These are phyloP conservation scores for Acipenser transmontanus DNA, from an alignment of 2,797 vertebrate species.

Conservation along the genomic window DNA sequence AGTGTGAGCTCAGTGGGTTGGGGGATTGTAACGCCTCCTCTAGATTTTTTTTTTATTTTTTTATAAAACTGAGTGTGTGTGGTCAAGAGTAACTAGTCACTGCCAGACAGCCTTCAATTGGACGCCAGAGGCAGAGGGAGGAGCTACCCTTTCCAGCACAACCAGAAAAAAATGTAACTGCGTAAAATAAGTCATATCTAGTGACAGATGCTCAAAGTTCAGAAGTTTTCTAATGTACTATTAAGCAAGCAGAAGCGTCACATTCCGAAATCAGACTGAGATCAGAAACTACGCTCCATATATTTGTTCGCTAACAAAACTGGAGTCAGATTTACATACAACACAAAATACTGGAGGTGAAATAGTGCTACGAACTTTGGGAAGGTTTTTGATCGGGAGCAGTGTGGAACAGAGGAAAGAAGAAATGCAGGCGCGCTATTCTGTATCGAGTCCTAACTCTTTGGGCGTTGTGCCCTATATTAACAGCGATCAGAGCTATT, in stretches of 20 bases:
- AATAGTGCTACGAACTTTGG: slow-evolving; percentile 38
- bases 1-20: slow-evolving; percentile 42
- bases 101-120: slow-evolving; percentile 65
- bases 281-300: slow-evolving; percentile 25
- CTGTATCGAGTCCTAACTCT: slow-evolving; percentile 88
- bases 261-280: slow-evolving; percentile 42
- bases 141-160: slow-evolving; percentile 49
- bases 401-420: slow-evolving; percentile 30
- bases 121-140: slow-evolving; percentile 63
- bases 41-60: neutral
- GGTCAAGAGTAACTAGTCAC: slow-evolving; percentile 35
- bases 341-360: slow-evolving; percentile 34
- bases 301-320: slow-evolving; percentile 18
- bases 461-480: slow-evolving; percentile 92
- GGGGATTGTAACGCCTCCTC: slow-evolving; percentile 58
- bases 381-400: slow-evolving; percentile 26
- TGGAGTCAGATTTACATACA: slow-evolving; percentile 34
- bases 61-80: slow-evolving; percentile 32
- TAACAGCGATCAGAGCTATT: slow-evolving; percentile 76
- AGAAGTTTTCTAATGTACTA: slow-evolving; percentile 70
- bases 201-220: slow-evolving; percentile 84
- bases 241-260: slow-evolving; percentile 50
- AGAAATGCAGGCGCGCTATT: slow-evolving; percentile 94
- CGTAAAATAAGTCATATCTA: slow-evolving; percentile 78
- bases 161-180: slow-evolving; percentile 69